Conservation (phyloP, 2,113 vertebrate species). For the Clinocottus analis region DNA sequence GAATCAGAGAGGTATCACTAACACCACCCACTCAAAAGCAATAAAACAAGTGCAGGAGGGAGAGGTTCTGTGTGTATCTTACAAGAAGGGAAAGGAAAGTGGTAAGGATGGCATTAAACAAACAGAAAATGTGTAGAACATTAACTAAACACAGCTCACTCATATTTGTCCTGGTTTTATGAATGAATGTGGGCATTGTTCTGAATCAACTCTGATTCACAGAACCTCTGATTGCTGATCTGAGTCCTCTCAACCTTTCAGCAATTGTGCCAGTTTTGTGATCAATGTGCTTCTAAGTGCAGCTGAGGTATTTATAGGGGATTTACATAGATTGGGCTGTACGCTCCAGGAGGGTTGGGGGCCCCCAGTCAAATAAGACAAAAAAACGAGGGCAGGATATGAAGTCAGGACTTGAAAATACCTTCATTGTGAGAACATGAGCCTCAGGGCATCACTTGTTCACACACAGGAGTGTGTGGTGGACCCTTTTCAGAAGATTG, state of each 20-base stretch:
- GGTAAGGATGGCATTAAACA: constrained; percentile 39
- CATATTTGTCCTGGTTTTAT: constrained; percentile 33
- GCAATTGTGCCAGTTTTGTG: constrained; percentile 57
- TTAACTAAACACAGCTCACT: constrained; percentile 52
- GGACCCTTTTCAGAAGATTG: constrained; percentile 44
- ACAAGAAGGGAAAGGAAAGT: constrained; percentile 60
- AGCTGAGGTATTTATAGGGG: constrained; percentile 65
- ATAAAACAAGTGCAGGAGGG: constrained; percentile 75
- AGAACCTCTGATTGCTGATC: constrained; percentile 10
- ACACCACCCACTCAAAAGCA: constrained; percentile 80
- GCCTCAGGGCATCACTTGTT: constrained; percentile 53
- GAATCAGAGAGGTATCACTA: constrained; percentile 80
- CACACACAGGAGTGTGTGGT: constrained; percentile 48
- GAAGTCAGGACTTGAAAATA: constrained; percentile 74
- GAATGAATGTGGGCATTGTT: constrained; percentile 62
- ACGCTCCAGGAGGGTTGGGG: constrained; percentile 40
- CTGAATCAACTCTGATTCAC: constrained; percentile 20
- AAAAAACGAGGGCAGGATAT: constrained; percentile 71
- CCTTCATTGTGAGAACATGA: constrained; percentile 59
- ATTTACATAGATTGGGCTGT: constrained; percentile 72
- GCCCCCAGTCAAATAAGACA: constrained; percentile 62
- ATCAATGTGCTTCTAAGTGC: constrained; percentile 51
- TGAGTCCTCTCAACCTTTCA: constrained; percentile 3
- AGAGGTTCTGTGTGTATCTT: constrained; percentile 23
- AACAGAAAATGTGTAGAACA: constrained; percentile 20